These are phyloP conservation scores for Pogonocherus hispidulus DNA, from an alignment of 2,888 invertebrate species.

Conservation along the genomic window DNA sequence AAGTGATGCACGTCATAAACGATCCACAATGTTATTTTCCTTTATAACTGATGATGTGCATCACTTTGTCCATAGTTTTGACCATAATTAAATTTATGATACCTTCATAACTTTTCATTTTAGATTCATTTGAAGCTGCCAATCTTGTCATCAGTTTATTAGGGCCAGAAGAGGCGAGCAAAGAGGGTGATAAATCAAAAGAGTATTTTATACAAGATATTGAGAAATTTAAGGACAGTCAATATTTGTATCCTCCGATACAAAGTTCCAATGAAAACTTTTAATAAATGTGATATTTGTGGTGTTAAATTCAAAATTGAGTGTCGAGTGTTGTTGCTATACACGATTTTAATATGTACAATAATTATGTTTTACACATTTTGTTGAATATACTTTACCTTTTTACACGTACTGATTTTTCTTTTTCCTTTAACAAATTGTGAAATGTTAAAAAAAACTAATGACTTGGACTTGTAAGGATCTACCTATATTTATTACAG, in stretches of 20 bases:
- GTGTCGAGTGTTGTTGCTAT: background rate
- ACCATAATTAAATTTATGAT: too few relatives aligned
- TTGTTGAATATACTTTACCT: background rate
- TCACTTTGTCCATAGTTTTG: background rate
- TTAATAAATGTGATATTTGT: constrained; percentile 13
- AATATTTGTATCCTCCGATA: constrained; percentile 36
- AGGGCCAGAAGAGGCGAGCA: constrained; percentile 10
- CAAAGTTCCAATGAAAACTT: background rate
- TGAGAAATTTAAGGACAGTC: constrained; percentile 39
- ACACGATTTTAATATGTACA: background rate
- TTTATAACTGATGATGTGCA: background rate
- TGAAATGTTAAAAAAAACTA: too few relatives aligned
- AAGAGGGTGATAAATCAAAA: constrained; percentile 25
- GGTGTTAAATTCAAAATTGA: background rate
- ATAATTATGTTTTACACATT: background rate
- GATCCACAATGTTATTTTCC: too few relatives aligned
- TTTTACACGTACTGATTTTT: background rate
- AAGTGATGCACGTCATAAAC: too few relatives aligned
- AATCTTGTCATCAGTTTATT: constrained; percentile 13
- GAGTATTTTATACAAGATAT: constrained; percentile 42
- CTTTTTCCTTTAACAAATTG: background rate
- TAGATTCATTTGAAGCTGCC: background rate
- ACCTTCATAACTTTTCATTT: constrained; percentile 10
- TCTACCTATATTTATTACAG: too few relatives aligned
- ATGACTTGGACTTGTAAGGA: too few relatives aligned